A percentile compares a stretch with the other conserved stretches of the same genome.
These are phyloP conservation scores for Eumacrocentrus americanus DNA, from an alignment of 2,888 invertebrate genomes.

Conservation along the genomic window DNA sequence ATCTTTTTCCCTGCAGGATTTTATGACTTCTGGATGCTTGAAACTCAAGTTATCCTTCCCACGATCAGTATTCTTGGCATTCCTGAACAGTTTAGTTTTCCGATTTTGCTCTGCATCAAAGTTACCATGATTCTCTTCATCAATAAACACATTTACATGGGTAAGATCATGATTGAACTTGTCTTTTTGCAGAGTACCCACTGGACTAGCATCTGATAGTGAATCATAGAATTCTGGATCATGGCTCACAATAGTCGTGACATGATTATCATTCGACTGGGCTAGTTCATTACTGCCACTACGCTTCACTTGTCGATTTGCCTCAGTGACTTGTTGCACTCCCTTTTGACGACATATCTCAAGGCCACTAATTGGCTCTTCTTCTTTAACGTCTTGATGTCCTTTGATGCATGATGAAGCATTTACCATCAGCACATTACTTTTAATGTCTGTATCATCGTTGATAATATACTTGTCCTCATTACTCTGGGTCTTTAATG, in stretches of 20 bases:
- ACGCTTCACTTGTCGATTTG: slow-evolving; percentile 10
- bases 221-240: slow-evolving; percentile 26
- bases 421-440: not conserved
- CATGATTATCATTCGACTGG: not conserved
- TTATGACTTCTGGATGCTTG: not conserved
- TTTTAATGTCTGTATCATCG: slow-evolving; percentile 2
- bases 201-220: slow-evolving; percentile 15
- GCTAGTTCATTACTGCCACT: not conserved
- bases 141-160: no score
- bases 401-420: not conserved
- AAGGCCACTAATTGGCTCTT: not conserved
- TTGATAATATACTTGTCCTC: slow-evolving; percentile 10
- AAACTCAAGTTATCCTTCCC: slow-evolving; percentile 7
- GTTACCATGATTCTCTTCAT: not conserved
- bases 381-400: not conserved
- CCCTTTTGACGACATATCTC: not conserved
- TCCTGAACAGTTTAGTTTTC: slow-evolving; percentile 1
- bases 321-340: slow-evolving; percentile 10
- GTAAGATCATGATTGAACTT: no score
- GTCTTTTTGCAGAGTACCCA: not conserved
- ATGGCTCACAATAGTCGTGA: not conserved
- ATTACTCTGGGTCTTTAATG: not conserved
- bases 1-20: slow-evolving; percentile 25
- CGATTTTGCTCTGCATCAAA: not conserved
- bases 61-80: not conserved